These are phyloP conservation scores for Sphaeridia pumilis DNA, from an alignment of 2,888 invertebrate species.

Conservation along the genomic window DNA sequence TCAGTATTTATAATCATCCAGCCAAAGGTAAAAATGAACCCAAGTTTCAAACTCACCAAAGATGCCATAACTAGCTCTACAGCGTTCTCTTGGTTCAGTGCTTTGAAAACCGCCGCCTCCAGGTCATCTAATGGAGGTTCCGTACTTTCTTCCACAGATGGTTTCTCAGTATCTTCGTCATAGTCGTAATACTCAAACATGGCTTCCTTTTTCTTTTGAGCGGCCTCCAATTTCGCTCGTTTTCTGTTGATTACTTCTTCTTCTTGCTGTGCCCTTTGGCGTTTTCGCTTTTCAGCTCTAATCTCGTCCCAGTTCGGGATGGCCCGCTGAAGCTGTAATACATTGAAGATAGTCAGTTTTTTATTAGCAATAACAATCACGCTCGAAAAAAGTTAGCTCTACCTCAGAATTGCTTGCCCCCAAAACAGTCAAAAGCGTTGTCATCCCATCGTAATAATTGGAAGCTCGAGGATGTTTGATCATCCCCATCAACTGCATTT, in stretches of 20 bases:
- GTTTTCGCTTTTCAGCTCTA: conserved; percentile 42
- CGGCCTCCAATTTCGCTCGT: conserved; percentile 22
- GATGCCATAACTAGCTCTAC: conserved; percentile 53
- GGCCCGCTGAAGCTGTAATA: conserved; percentile 49
- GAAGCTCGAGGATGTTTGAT: conserved; percentile 74
- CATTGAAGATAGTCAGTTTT: neutral
- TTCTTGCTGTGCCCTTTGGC: conserved; percentile 41
- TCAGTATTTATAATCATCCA: neutral
- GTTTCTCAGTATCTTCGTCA: conserved; percentile 43
- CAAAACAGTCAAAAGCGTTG: conserved; percentile 72
- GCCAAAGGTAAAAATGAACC: no score
- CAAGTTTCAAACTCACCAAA: conserved; percentile 49
- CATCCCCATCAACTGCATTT: conserved; percentile 67
- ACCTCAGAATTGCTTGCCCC: conserved; percentile 66
- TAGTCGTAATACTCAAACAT: conserved; percentile 41
- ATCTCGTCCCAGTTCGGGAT: conserved; percentile 58
- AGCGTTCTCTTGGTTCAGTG: conserved; percentile 49
- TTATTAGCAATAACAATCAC: no score
- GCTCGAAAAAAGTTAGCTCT: no score
- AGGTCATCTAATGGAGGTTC: conserved; percentile 48
- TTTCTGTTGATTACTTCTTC: conserved; percentile 35
- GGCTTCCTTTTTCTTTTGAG: conserved; percentile 19
- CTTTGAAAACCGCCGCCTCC: conserved; percentile 49
- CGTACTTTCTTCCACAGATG: conserved; percentile 47
- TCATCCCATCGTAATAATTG: conserved; percentile 66